phyloP scores from a whole-genome alignment of 1,140 invertebrate species.

The Euglossa dilemma region DNA sequence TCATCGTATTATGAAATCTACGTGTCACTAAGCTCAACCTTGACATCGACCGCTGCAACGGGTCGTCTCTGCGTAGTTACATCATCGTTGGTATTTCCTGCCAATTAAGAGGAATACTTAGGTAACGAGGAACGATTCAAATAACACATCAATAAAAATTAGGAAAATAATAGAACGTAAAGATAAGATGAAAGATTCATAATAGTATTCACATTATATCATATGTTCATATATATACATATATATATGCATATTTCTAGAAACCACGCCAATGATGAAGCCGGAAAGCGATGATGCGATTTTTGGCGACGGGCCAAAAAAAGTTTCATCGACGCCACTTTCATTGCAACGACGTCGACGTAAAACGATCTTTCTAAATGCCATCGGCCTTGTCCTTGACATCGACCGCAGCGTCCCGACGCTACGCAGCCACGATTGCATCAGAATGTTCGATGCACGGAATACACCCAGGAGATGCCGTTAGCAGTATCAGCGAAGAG shows the following conservation, averaged over 20 bases:
- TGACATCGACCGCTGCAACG: conserved; percentile 52
- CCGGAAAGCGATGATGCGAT: conserved; percentile 24
- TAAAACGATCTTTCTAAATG: conserved; percentile 60
- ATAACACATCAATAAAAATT: neutral
- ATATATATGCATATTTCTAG: neutral
- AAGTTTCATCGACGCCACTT: conserved; percentile 55
- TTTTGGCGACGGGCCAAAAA: conserved; percentile 28
- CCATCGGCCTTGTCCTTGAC: conserved; percentile 79
- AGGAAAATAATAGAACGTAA: neutral
- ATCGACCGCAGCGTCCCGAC: conserved; percentile 80
- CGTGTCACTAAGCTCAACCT: conserved; percentile 38
- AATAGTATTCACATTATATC: neutral
- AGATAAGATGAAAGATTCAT: neutral
- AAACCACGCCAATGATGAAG: neutral
- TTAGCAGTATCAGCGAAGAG: neutral
- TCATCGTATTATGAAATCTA: conserved; percentile 50
- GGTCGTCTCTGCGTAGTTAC: conserved; percentile 36
- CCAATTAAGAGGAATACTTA: conserved; percentile 1
- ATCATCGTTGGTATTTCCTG: conserved; percentile 33
- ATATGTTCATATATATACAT: neutral
- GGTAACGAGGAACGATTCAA: neutral
- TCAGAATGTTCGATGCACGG: conserved; percentile 73
- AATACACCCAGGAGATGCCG: conserved; percentile 57
- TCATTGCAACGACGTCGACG: conserved; percentile 56
- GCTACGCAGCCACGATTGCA: conserved; percentile 77